Percentiles rank a stretch among this genome's conserved stretches.
Conservation (phyloP, 2,113 vertebrate species). For the Tupaia chinensis region DNA sequence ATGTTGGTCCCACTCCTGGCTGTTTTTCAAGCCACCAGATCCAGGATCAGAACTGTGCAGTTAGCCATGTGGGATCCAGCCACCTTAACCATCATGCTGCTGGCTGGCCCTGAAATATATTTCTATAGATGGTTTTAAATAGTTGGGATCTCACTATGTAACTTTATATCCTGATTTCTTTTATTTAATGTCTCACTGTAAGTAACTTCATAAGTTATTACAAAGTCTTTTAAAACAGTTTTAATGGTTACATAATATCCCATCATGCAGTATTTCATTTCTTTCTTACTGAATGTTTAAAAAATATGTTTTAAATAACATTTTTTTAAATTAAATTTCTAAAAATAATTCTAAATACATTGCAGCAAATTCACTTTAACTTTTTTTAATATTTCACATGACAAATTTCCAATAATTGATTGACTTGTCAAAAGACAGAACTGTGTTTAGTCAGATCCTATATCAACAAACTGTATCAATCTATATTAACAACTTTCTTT, state of each 20-base stretch:
- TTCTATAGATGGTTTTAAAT: neutral
- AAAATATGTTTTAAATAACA: neutral
- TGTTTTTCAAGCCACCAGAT: too few species aligned
- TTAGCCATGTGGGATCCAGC: too few species aligned
- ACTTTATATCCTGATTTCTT: neutral
- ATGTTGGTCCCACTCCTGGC: too few species aligned
- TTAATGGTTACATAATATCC: neutral
- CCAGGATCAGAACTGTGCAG: too few species aligned
- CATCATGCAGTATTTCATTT: neutral
- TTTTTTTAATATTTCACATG: slow-evolving; percentile 15
- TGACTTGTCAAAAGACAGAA: neutral
- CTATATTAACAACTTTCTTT: neutral
- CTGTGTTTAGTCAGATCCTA: neutral
- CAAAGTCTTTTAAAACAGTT: neutral
- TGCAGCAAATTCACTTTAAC: neutral
- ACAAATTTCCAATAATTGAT: neutral
- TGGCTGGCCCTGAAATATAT: neutral
- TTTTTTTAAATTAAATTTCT: neutral
- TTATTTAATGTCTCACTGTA: neutral
- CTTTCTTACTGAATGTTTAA: neutral
- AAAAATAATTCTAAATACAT: slow-evolving; percentile 26
- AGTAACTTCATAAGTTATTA: neutral
- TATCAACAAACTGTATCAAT: neutral
- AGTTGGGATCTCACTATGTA: neutral
- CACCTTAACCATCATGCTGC: too few species aligned